Evolutionary conservation across 2,797 vertebrate species (phyloP).

Genomic region (Novumbra hubbsi): DNA sequence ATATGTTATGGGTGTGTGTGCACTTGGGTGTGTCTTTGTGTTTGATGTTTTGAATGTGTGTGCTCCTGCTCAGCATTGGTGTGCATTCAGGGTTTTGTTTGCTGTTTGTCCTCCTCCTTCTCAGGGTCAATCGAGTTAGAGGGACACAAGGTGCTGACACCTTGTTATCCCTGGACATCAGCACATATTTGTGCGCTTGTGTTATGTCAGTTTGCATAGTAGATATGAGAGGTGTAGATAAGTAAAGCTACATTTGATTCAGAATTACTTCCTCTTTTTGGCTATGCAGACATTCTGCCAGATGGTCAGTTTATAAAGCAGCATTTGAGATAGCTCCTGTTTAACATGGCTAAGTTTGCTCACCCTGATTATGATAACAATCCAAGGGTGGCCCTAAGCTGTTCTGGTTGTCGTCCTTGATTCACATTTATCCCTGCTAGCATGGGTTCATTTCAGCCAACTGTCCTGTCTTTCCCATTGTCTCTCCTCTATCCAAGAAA

Average conservation of each 20-base stretch:
- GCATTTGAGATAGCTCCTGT: no score
- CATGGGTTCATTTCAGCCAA: no score
- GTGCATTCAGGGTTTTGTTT: neutral
- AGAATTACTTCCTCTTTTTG: neutral
- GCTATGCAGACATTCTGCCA: no score
- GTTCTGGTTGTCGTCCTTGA: no score
- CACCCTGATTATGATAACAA: no score
- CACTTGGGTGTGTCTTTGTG: neutral
- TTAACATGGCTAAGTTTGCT: no score
- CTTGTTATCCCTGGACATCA: neutral
- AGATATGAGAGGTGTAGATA: neutral
- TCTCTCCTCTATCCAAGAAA: neutral
- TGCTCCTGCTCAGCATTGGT: neutral
- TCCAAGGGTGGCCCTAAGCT: no score
- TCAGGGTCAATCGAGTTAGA: conserved; percentile 39
- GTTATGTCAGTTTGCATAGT: neutral
- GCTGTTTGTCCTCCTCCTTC: neutral
- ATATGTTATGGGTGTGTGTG: conserved; percentile 1
- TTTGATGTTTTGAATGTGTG: neutral
- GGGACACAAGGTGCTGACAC: conserved; percentile 14
- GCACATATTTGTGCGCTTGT: neutral
- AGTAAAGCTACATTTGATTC: conserved; percentile 2
- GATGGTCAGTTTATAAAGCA: no score
- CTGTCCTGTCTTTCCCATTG: conserved; percentile 4
- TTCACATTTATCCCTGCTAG: no score